Conservation (phyloP, 2,797 vertebrate genomes). For the Acrossocheilus wenchowensis region DNA sequence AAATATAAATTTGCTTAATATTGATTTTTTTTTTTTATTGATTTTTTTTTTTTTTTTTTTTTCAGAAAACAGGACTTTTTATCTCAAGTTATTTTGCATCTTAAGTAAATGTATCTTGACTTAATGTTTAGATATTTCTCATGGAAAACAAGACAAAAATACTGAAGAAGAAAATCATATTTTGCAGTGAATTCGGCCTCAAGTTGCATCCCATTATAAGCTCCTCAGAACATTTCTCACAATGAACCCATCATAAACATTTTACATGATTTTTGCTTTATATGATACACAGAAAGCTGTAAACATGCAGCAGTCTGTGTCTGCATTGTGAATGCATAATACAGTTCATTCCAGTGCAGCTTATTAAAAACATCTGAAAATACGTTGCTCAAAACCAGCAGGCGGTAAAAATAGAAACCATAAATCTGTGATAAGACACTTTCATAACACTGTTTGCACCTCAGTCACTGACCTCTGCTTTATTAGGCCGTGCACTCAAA, state of each 20-base stretch:
- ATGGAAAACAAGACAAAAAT: neutral
- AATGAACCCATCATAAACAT: too few relatives aligned
- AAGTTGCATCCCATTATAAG: too few relatives aligned
- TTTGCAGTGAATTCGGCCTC: too few relatives aligned
- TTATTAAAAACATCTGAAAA: neutral
- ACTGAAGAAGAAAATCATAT: too few relatives aligned
- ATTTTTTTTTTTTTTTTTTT: neutral
- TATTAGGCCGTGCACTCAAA: neutral
- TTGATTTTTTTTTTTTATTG: too few relatives aligned
- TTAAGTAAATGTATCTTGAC: neutral
- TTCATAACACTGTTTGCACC: neutral
- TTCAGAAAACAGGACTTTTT: neutral
- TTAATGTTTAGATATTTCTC: neutral
- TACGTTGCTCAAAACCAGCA: neutral
- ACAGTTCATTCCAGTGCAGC: neutral
- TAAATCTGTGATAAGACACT: neutral
- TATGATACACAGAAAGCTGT: neutral
- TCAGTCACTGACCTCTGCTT: neutral
- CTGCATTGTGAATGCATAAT: neutral
- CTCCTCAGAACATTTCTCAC: too few relatives aligned
- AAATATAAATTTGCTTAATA: too few relatives aligned
- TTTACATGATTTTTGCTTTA: neutral
- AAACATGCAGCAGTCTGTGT: neutral
- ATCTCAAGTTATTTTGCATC: neutral
- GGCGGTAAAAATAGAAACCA: neutral